Base-by-base conservation (phyloP, 2,888 invertebrate species). In the Lymantria monacha region DNA sequence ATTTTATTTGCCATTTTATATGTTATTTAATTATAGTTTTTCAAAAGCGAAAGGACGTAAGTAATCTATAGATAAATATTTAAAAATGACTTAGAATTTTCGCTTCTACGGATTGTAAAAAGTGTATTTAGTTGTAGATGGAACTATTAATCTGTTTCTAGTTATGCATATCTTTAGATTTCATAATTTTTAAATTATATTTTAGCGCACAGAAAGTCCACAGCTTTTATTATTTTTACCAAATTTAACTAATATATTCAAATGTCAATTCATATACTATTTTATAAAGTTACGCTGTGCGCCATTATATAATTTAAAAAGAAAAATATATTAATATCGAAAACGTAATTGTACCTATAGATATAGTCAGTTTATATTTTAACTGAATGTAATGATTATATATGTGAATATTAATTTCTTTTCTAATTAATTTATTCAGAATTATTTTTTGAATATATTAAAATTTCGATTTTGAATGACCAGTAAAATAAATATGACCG, bases 81-180 rank as follows among this genome's bases (percentile, higher is more conserved):
- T 83, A 79, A 79, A 81, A 81, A 79, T 71, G 73, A 81, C 70
- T 82, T 88, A 88, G 87, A 74, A 75, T 67, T 81, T 83, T 86
- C 76, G 88, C 88, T 88, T 83, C 70, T 83, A 86, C 77, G 81
- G 78, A 79, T 85, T 90, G 89, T 90, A 91, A 84, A 91, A 90
- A 90, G 85, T 89, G 85, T 90, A 90, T 88, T 89, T 91, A 90
- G 88, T 83, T 83, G 85, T 91, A 91, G 90, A 83, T 78, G 72
- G 70, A 83, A 80, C 75, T 87, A 88, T 85, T 87, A 85, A 84
- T 82, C 81, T 84, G 85, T 88, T 89, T 89, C 83, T 87, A 88
- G 85, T 78, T 87, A 87, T 85, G 88, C 89, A 89, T 90, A 91
- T 90, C 89, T 83, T 74, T 89, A 89, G 87, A 86, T 83, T 87